Percentiles rank a stretch among this genome's conserved stretches.
Evolutionary conservation across 2,797 vertebrate species (phyloP).

Genomic region (Sebastes kiyomatsui): DNA sequence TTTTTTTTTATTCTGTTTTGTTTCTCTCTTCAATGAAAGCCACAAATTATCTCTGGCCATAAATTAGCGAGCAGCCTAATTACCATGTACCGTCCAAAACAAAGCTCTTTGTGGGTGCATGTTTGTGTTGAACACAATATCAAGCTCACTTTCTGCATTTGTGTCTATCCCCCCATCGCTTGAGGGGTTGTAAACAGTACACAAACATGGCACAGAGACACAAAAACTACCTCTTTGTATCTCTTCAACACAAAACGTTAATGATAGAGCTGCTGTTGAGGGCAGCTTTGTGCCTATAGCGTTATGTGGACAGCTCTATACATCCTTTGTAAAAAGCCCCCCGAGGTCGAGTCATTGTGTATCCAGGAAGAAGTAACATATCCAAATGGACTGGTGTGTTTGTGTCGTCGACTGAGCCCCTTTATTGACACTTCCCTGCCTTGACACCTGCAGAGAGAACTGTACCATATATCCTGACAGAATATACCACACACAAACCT

Average conservation of each 20-base stretch:
- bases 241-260: not conserved
- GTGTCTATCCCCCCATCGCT: not conserved
- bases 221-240: constrained; percentile 2
- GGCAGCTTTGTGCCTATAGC: constrained; percentile 8
- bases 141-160: not conserved
- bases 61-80: constrained; percentile 47
- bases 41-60: constrained; percentile 32
- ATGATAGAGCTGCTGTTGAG: constrained; percentile 19
- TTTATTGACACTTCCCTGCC: not conserved
- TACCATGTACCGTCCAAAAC: constrained; percentile 45
- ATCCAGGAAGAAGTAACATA: not conserved
- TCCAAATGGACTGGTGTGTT: not conserved
- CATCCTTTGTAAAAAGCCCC: not conserved
- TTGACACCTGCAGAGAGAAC: not conserved
- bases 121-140: constrained; percentile 21
- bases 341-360: not conserved
- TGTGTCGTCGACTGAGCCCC: not conserved
- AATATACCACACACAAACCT: not conserved
- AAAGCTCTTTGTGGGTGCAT: constrained; percentile 30
- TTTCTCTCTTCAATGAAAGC: constrained; percentile 7
- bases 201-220: not conserved
- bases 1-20: not conserved
- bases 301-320: constrained; percentile 29
- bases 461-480: not conserved
- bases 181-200: constrained; percentile 11